phyloP scores from a whole-genome alignment of 2,888 invertebrate species.

The Melanotus villosus region DNA sequence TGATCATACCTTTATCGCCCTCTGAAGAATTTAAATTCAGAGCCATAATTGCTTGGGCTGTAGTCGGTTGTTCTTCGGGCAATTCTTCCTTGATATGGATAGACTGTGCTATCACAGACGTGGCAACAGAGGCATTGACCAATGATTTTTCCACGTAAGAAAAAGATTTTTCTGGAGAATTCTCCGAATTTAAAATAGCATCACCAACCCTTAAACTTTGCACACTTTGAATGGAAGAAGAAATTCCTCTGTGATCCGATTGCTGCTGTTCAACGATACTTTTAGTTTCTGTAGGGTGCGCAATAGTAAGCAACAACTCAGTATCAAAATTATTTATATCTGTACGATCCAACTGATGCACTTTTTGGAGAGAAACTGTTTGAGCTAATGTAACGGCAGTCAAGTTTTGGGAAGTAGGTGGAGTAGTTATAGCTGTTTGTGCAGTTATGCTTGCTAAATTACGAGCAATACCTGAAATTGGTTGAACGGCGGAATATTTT shows the following conservation, averaged over 20 bases:
- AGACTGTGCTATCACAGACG: conserved; percentile 65
- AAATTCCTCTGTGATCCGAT: conserved; percentile 54
- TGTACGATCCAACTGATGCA: conserved; percentile 61
- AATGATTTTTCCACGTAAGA: conserved; percentile 49
- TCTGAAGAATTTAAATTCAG: conserved; percentile 58
- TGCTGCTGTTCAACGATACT: conserved; percentile 41
- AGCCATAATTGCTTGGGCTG: conserved; percentile 57
- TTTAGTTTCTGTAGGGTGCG: conserved; percentile 61
- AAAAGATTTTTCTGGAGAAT: conserved; percentile 52
- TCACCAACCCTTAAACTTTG: conserved; percentile 61
- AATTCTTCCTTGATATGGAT: conserved; percentile 50
- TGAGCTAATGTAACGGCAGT: conserved; percentile 65
- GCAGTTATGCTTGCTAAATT: conserved; percentile 65
- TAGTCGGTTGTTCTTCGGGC: conserved; percentile 26
- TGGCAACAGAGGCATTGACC: conserved; percentile 60
- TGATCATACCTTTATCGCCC: conserved; percentile 57
- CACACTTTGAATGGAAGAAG: conserved; percentile 52
- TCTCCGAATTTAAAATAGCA: conserved; percentile 57
- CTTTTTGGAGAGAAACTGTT: conserved; percentile 65
- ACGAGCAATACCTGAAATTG: conserved; percentile 63
- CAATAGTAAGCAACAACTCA: conserved; percentile 64
- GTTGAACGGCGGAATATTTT: conserved; percentile 68
- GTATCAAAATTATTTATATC: conserved; percentile 55
- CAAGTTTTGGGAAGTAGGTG: conserved; percentile 63
- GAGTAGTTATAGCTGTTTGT: conserved; percentile 67